Conservation (phyloP, 2,113 vertebrate species). For the Festucalex cinctus region DNA sequence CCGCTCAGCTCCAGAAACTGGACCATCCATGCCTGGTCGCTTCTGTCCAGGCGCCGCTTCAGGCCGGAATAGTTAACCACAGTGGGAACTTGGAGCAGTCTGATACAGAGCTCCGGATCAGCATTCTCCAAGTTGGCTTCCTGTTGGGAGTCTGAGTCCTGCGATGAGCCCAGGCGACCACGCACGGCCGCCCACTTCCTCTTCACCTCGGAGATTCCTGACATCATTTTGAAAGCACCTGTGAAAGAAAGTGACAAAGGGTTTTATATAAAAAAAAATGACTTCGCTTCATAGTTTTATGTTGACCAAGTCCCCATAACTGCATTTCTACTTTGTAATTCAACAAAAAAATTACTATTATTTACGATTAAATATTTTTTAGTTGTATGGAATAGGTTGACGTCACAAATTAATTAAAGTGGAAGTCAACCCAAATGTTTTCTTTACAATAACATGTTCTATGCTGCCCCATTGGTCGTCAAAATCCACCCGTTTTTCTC, state of each 20-base stretch:
- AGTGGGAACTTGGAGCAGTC: conserved; percentile 89
- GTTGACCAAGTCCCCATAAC: not conserved
- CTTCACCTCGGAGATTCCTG: conserved; percentile 77
- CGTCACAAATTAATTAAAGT: no score
- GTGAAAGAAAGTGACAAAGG: conserved; percentile 5
- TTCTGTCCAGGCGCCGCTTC: conserved; percentile 88
- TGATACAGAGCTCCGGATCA: conserved; percentile 92
- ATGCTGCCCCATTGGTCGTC: no score
- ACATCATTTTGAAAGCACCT: conserved; percentile 72
- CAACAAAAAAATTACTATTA: no score
- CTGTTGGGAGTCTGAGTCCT: conserved; percentile 79
- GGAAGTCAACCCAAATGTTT: no score
- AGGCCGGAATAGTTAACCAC: conserved; percentile 96
- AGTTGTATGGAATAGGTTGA: no score
- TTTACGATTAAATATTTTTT: no score
- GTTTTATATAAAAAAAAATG: not conserved
- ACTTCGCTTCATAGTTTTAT: not conserved
- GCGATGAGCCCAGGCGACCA: conserved; percentile 81
- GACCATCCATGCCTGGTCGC: conserved; percentile 89
- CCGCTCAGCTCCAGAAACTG: conserved; percentile 94
- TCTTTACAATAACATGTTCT: no score
- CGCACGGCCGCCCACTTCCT: conserved; percentile 88
- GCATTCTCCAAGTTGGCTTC: conserved; percentile 96
- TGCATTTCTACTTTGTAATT: no score
- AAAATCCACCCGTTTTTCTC: no score